Conservation (phyloP, 2,888 invertebrate species). For the Pyrrhia umbra region DNA sequence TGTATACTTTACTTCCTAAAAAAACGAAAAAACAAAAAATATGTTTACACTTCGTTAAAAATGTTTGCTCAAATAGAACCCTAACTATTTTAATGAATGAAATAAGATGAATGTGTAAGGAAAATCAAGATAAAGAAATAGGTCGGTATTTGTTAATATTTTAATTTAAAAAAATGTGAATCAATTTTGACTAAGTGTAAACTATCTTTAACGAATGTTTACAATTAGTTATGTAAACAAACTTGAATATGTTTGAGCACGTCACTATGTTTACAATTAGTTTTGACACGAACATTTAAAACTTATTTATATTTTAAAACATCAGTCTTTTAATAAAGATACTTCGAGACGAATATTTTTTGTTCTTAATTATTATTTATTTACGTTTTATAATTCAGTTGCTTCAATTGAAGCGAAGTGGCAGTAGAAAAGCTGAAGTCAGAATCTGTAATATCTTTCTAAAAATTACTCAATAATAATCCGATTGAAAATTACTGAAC, state of each 20-base stretch:
- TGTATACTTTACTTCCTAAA: no score
- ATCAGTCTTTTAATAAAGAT: constrained; percentile 85
- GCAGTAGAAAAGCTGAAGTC: constrained; percentile 9
- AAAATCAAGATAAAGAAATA: no score
- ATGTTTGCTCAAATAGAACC: no score
- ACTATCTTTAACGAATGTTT: constrained; percentile 1
- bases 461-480: neutral
- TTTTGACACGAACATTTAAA: constrained; percentile 67
- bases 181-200: constrained; percentile 1
- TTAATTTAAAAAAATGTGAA: no score
- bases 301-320: constrained; percentile 72
- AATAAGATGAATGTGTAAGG: no score
- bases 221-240: constrained; percentile 14
- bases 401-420: constrained; percentile 5
- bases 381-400: constrained; percentile 19
- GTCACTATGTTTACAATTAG: constrained; percentile 20
- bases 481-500: neutral
- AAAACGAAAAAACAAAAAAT: no score
- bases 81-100: no score
- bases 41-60: no score
- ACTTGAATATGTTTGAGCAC: constrained; percentile 10
- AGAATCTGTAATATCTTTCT: neutral
- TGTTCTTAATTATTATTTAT: constrained; percentile 33
- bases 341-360: constrained; percentile 59
- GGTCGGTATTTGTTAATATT: no score